phyloP scores from a whole-genome alignment of 37 sponge, comb jelly and placozoan species.

The Spongia lamella region DNA sequence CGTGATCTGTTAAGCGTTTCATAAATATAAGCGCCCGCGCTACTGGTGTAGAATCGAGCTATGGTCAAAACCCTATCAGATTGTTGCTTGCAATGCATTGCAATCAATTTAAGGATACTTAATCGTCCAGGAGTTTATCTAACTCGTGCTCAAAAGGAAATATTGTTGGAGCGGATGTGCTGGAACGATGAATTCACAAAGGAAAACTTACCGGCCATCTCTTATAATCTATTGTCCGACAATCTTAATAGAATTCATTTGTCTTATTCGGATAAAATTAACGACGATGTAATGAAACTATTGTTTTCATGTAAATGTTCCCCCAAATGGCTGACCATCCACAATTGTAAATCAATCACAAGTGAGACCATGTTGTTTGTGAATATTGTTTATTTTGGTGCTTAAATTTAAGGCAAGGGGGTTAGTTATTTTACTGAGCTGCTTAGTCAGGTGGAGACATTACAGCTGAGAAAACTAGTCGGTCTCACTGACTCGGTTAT shows the following conservation, averaged over 20 bases:
- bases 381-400: not conserved
- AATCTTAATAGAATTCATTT: constrained; percentile 59
- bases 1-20: no score
- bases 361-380: constrained; percentile 25
- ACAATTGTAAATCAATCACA: constrained; percentile 69
- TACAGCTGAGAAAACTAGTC: constrained; percentile 45
- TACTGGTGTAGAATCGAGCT: no score
- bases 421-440: constrained; percentile 39
- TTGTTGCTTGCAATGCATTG: constrained; percentile 60
- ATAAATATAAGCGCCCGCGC: no score
- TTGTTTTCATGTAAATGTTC: constrained; percentile 52
- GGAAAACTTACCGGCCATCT: constrained; percentile 34
- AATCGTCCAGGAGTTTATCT: constrained; percentile 53
- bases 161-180: constrained; percentile 81
- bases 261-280: constrained; percentile 56
- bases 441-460: constrained; percentile 32
- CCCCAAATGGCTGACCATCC: constrained; percentile 55
- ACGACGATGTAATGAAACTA: constrained; percentile 57
- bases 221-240: constrained; percentile 69
- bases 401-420: constrained; percentile 56
- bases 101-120: constrained; percentile 24
- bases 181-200: constrained; percentile 57
- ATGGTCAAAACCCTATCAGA: constrained; percentile 76
- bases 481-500: constrained; percentile 47
- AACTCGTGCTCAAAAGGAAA: constrained; percentile 61